Evolutionary conservation across 1,140 invertebrate genomes (phyloP), one percentile per base, ranked within the genome.

Genomic region (Saxidomus purpurata): DNA sequence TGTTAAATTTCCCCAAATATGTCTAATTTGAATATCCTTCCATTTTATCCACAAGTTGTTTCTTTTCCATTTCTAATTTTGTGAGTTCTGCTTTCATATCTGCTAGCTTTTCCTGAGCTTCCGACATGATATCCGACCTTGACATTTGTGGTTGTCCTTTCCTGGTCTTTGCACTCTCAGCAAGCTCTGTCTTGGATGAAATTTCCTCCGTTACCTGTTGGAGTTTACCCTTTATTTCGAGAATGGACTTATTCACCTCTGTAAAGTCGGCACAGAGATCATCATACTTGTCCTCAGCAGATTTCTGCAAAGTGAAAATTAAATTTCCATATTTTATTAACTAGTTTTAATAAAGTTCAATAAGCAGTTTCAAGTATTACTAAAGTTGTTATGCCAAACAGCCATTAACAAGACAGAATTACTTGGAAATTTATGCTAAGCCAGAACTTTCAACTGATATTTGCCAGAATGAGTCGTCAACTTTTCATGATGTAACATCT

Each of bases 191-290:
- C n/a, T 94, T 71, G 34, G 85, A 67, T n/a, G 88, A 61, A 25
- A 90, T 77, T 49, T 92, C 92, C 22, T 94, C 92, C 47, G 91
- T 90, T 13, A 92, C 81, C 38, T 91, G 80, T 36, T 90, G 83
- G 2, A 93, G 90, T 17, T 52, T 79, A 69, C 90, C 91, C 34
- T 52, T 74, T 36, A 77, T 47, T 15, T 89, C 84, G 17, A 94
- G 52, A 11, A 93, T 86, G 71, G 93, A 87, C 31, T 91, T 90
- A 47, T 88, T 93, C 34, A 93, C 87, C 11, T 89, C 77, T 0
- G 92, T 89, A 67, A 94, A 94, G 61, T 94, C 94, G 55, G 90
- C 90, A 76, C 90, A 91, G 28, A 94, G 81, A 69, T 92, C 90
- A 81, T 94, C 94, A 87, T 92, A 89, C 2, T 85, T 36, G 80